Evolutionary conservation across 2,797 vertebrate genomes (phyloP).

Genomic region (Petrocephalus sullivani): DNA sequence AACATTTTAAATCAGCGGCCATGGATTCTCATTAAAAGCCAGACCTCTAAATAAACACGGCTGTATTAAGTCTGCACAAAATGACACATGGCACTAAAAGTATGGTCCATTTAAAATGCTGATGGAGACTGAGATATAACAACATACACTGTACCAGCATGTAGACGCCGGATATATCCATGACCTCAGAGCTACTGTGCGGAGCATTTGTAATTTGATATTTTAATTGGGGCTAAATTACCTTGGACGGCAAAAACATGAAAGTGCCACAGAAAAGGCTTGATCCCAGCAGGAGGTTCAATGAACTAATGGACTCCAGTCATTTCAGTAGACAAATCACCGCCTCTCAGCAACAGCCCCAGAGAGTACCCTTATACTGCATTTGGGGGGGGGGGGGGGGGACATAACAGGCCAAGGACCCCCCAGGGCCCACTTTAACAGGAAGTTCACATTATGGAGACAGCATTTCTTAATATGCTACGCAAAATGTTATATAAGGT

Average conservation of each 20-base stretch:
- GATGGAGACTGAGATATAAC: neutral
- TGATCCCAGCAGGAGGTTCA: constrained; percentile 47
- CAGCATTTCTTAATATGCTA: neutral
- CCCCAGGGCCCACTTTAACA: neutral
- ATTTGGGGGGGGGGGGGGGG: neutral
- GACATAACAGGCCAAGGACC: neutral
- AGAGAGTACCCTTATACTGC: constrained; percentile 8
- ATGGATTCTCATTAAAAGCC: neutral
- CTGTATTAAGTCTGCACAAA: neutral
- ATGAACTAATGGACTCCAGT: constrained; percentile 53
- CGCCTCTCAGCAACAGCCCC: constrained; percentile 10
- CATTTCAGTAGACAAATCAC: constrained; percentile 59
- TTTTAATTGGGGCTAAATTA: constrained; percentile 34
- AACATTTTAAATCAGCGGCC: neutral
- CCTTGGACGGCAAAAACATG: constrained; percentile 32
- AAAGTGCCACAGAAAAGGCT: constrained; percentile 23
- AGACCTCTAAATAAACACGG: constrained; percentile 6
- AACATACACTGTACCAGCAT: neutral
- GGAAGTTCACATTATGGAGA: neutral
- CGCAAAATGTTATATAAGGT: neutral
- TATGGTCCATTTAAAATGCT: neutral
- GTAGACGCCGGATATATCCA: constrained; percentile 29
- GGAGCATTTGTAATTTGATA: constrained; percentile 30
- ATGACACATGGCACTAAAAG: neutral
- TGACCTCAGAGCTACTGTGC: constrained; percentile 32